Base-by-base conservation (phyloP, 2,113 vertebrate genomes). In the Planiliza haematocheilus region DNA sequence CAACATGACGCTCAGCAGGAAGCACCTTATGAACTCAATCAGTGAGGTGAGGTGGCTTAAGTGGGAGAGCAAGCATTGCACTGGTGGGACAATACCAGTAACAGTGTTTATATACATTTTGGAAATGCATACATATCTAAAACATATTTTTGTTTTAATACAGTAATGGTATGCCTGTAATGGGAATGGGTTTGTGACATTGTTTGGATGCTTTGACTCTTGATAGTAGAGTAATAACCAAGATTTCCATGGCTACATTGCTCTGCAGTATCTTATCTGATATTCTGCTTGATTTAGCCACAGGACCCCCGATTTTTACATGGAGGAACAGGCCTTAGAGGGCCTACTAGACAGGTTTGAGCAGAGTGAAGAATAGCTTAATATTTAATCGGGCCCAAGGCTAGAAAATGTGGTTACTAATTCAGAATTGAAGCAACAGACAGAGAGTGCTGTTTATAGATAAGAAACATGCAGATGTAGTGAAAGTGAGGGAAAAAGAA, bases 1-100 rank as follows among this genome's bases (percentile, higher is more conserved):
- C 77, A 94, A 92, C 87, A 94, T 92, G 90, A 94, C 93, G 8
- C 88, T 95, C 82, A 93, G 92, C 85, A 91, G 93, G 90, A 94
- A 94, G 88, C 89, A 94, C 88, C 93, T 93, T 84, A 85, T 93
- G 89, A 91, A 92, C 88, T 92, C 93, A 89, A 71, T 72, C 80
- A 89, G 77, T 89, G 93, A 93, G 94, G 92, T 93, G 92, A 94
- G 92, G 24, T 30, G 74, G 79, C 67, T 58, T 60, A 62, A 21
- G 7, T 61, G 46, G 16, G 58, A 42, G 55, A 67, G 51, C 21
- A 52, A 67, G 64, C n/a, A 56, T 42, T 62, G 38, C 11, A 69
- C 37, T 43, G 36, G 30, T 52, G 12, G 17, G 11, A 49, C 46
- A 10, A 21, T 10, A 67, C n/a, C 45, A 58, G 34, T 30, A 42